Evolutionary conservation across 2,113 vertebrate species (phyloP).

Genomic region (Felis chaus): DNA sequence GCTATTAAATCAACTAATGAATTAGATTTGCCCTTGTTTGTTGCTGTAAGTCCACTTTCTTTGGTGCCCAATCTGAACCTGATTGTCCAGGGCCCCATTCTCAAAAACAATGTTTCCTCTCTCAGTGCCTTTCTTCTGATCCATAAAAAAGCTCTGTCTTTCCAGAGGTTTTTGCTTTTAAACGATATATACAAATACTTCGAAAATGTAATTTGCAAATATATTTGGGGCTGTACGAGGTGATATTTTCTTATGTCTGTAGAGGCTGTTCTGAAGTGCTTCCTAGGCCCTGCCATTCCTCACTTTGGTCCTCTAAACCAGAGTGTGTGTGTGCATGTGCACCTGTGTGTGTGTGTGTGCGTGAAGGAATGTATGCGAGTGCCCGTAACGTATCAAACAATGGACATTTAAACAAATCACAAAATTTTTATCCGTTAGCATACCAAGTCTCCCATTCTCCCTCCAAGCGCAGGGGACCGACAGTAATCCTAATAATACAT

Average conservation of each 20-base stretch:
- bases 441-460: no score
- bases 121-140: not conserved
- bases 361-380: not conserved
- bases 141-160: not conserved
- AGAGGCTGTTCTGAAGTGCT: not conserved
- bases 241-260: not conserved
- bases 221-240: not conserved
- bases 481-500: not conserved
- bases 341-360: not conserved
- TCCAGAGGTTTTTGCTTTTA: not conserved
- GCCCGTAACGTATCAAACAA: not conserved
- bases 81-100: not conserved
- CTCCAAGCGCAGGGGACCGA: not conserved
- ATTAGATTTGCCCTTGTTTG: not conserved
- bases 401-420: not conserved
- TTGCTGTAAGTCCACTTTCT: not conserved
- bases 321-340: not conserved
- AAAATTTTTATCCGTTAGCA: not conserved
- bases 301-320: not conserved
- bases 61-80: not conserved
- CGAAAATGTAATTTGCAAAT: not conserved
- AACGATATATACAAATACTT: not conserved
- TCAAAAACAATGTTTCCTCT: not conserved
- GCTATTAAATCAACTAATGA: not conserved
- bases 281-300: not conserved